Evolutionary conservation across 2,797 vertebrate species (phyloP), one percentile per base, ranked within the genome.

Genomic region (Sardinella longiceps): DNA sequence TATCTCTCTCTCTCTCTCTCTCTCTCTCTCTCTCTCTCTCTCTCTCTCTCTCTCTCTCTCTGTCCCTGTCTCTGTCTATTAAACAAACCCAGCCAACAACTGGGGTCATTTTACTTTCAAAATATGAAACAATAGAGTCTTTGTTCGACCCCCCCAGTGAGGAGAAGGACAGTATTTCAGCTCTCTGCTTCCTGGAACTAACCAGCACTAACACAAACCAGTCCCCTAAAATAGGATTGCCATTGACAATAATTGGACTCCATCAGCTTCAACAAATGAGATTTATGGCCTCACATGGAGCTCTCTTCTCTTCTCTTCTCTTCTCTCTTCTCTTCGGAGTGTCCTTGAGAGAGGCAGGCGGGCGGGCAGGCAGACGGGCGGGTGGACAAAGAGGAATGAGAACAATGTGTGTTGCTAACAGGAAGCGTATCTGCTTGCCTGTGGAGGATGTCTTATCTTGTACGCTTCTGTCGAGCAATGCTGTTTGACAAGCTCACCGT

Each of bases 61-160:
- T 66, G 5, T 46, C 63, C 45, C 7, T 37, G 11, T 14, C 20
- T 28, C 15, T 80, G 0, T 3, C 30, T 12, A 14, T 25, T 9
- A 50, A 63, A 81, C 33, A 50, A 89, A 88, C 70, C 89, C 87
- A 88, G 88, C 77, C 88, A 92, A 93, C 92, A 90, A 90, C 83
- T 84, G 86, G 91, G 90, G 91, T 94, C 90, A 50, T 85, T 90
- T 95, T 94, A 92, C 93, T 91, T 89, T 89, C 87, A 86, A 93
- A 93, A 92, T 93, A 94, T 95, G 90, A 92, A 92, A 95, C 94
- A 94, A 94, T 93, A 93, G 93, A 87, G 86, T 90, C 89, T 92
- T 87, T 89, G 91, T 92, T 86, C 90, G 89, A 90, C 90, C 91
- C n/a, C n/a, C n/a, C n/a, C 87, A 91, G 87, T 88, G 63, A 84